Evolutionary conservation across 2,113 vertebrate genomes (phyloP), one percentile per base, ranked within the genome.

Genomic region (Nansenia antarctica): DNA sequence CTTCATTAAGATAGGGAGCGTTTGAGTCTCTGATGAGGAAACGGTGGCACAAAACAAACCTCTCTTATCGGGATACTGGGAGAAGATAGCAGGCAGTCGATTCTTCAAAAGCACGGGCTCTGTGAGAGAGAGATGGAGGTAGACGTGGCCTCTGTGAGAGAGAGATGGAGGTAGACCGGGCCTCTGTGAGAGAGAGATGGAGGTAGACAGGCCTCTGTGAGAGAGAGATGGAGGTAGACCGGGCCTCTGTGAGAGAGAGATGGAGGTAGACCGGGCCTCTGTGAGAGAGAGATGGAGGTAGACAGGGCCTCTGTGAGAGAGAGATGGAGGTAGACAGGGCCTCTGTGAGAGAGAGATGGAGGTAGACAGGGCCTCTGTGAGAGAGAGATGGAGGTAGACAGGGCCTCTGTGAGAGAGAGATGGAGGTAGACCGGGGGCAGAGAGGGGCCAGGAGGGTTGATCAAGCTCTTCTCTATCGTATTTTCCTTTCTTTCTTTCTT

Each of bases 1-100:
- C 68, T 82, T 82, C 81, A 87, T 89, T 87, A 91, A 82, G 83
- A 87, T 90, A 82, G 81, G 70, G 77, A 63, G 47, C 57, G 76
- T 78, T 72, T 70, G 55, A 79, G 81, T 78, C 81, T 84, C 74
- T 83, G 82, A 88, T 83, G 82, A 86, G 86, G 85, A 83, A 83
- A 78, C 45, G 62, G 74, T 74, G 65, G 71, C 75, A 82, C 67
- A 81, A 86, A 86, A 85, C 80, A 71, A 70, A 59, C 29, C 64
- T n/a, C 57, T 76, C 75, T 82, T 84, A 86, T 90, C 84, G 73
- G 72, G 78, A 85, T 78, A 79, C 74, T 84, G 79, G 67, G 72
- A 79, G 70, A 77, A 82, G 78, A 82, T 83, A 68, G 74, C 4
- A n/a, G 69, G 59, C 5, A 9, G 20, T 1, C 11, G 3, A 59